Percentiles rank a stretch among this genome's conserved stretches.
Evolutionary conservation across 2,113 vertebrate genomes (phyloP).

Genomic region (Chaetops frenatus): DNA sequence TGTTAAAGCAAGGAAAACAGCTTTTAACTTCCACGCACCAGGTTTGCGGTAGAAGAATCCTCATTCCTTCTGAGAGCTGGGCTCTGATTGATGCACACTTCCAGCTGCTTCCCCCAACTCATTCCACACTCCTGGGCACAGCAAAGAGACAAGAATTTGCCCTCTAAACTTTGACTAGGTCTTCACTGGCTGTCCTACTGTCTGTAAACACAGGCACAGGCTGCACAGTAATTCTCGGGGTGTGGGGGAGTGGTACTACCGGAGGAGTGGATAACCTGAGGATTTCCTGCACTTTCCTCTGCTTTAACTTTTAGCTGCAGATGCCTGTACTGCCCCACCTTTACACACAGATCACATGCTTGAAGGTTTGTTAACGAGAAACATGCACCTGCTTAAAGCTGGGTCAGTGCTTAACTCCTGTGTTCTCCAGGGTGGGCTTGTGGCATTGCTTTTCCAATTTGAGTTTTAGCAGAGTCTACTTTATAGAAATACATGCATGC

Average conservation of each 20-base stretch:
- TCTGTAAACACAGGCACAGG: not conserved
- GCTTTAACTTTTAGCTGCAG: not conserved
- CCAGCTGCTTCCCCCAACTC: not conserved
- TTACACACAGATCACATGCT: rapidly evolving
- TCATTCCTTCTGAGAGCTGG: not conserved
- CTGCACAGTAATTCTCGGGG: not conserved
- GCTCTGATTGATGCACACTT: not conserved
- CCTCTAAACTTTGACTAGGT: not conserved
- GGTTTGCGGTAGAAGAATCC: conserved; percentile 19
- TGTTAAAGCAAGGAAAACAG: conserved; percentile 64
- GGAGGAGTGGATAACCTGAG: not conserved
- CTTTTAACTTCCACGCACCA: conserved; percentile 28
- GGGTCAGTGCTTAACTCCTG: not conserved
- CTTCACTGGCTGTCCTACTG: not conserved
- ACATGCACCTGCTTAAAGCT: not conserved
- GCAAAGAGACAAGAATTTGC: not conserved
- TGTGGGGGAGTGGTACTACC: not conserved
- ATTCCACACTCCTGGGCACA: not conserved
- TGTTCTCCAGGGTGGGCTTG: not conserved
- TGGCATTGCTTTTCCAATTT: not conserved
- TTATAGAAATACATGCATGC: not conserved
- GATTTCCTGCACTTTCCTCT: not conserved
- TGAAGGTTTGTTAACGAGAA: not conserved
- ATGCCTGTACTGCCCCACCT: not conserved
- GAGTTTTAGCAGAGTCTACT: not conserved